Base-by-base conservation (phyloP, 2,888 invertebrate genomes). In the Meandrusa payeni region DNA sequence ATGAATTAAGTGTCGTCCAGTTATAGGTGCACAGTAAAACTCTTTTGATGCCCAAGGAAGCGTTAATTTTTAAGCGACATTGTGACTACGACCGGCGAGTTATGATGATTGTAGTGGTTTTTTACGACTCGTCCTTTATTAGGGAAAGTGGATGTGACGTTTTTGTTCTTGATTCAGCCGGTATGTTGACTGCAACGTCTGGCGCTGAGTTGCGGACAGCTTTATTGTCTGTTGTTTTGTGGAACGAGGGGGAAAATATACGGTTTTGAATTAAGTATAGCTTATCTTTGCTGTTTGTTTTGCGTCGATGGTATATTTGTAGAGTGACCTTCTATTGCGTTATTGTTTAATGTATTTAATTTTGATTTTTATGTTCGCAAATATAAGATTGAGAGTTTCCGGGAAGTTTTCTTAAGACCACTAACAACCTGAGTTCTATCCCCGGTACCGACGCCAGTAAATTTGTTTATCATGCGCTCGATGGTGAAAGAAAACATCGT, bases 101-200 rank as follows among this genome's bases (percentile, higher is more conserved):
- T 86, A 86, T 82, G 76, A 82, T 83, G 85, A 86, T 85, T 85
- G 82, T 81, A 85, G 85, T 83, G 83, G 69, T 64, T 74, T 79
- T 83, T 82, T 86, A 83, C 68, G 76, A 69, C 60, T 57, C 47
- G 59, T 72, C 70, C 69, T 83, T 81, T 79, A 82, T 82, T 81
- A 76, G 69, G 67, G 68, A 73, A 77, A 80, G 76, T 78, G 76
- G 69, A 58, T 61, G 72, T 65, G 64, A 64, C 60, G 55, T 68
- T 38, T 43, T 64, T n/a, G n/a, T 64, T 52, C 50, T 55, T 51
- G 51, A 52, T 50, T 50, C 57, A 51, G 61, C 61, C 69, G 65
- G 56, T 66, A 72, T 68, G 73, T 63, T 60, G 59, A 57, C 62
- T 74, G 72, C 77, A 74, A 73, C 69, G 70, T 76, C 75, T 75